Evolutionary conservation across 2,888 invertebrate genomes (phyloP), one percentile per base, ranked within the genome.

Genomic region (Morpho achilles): DNA sequence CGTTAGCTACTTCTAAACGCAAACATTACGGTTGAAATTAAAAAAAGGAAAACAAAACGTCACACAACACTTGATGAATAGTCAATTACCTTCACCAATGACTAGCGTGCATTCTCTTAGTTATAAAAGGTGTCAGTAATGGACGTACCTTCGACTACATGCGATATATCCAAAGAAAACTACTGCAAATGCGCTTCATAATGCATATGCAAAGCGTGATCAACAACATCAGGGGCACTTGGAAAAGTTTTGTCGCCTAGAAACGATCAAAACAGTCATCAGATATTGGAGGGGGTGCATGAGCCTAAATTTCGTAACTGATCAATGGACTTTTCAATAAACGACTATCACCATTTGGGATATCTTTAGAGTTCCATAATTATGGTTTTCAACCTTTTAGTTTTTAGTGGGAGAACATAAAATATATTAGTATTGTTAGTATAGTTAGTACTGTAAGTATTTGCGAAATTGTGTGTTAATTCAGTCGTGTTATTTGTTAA

Each of bases 151-250:
- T 91, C 80, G 82, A 87, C 91, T 91, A 91, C 88, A 91, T 86
- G 82, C 90, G 91, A 86, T 91, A 91, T 80, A 91, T 91, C 91
- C 91, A 91, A 87, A 91, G 91, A 89, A 91, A 89, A 91, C 90
- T 91, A 91, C 90, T 90, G 91, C 91, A 91, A 80, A 91, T 91
- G 88, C 91, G 90, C 91, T 91, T 91, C 91, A 91, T 90, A 80
- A 91, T 91, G 91, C 90, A 91, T 82, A 91, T 91, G 91, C 91
- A 91, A 91, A 91, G 91, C 88, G 91, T 91, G 90, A 91, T 84
- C 89, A 91, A 91, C 90, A 91, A 91, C 91, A 91, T 91, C 91
- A 91, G 87, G 84, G 91, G 91, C 83, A 91, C 84, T 90, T 91
- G 87, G 82, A 91, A 89, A 86, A 91, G 84, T 84, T 83, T 90